These are phyloP conservation scores for Zoanthus sansibaricus DNA, from an alignment of 92 coral and sea anemone species.

Conservation along the genomic window DNA sequence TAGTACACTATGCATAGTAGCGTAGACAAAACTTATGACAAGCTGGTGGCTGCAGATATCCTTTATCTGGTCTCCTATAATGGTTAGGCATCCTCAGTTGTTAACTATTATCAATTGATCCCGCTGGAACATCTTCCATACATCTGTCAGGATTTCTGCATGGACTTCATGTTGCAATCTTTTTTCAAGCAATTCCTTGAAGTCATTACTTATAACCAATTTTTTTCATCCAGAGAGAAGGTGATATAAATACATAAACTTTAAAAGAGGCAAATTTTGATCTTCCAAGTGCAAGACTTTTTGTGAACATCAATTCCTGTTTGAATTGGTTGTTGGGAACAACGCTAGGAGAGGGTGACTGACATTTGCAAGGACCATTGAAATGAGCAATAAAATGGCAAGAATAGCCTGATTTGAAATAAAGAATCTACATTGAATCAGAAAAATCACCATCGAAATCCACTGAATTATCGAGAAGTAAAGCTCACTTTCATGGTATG, in stretches of 20 bases:
- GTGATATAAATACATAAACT: constrained; percentile 47
- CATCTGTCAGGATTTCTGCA: constrained; percentile 25
- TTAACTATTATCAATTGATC: not conserved
- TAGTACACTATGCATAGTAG: no score
- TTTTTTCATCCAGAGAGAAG: constrained; percentile 49
- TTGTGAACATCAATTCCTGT: constrained; percentile 29
- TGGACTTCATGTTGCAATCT: no score
- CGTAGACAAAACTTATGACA: no score
- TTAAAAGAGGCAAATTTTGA: constrained; percentile 39
- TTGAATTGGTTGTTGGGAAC: constrained; percentile 45
- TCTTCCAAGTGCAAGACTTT: constrained; percentile 38
- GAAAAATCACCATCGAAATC: constrained; percentile 7
- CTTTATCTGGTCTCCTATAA: no score
- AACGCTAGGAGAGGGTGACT: constrained; percentile 47
- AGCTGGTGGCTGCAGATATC: no score
- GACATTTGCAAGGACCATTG: constrained; percentile 41
- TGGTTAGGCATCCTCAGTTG: no score
- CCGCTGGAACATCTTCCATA: constrained; percentile 22
- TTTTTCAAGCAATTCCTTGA: constrained; percentile 24
- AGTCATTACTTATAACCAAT: constrained; percentile 29
- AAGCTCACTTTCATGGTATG: not conserved
- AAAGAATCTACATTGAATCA: constrained; percentile 8
- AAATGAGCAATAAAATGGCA: constrained; percentile 18
- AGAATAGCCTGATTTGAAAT: constrained; percentile 18
- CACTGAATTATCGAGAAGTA: constrained; percentile 14